Conservation (phyloP, 2,888 invertebrate genomes). For the Diachrysia chrysitis region DNA sequence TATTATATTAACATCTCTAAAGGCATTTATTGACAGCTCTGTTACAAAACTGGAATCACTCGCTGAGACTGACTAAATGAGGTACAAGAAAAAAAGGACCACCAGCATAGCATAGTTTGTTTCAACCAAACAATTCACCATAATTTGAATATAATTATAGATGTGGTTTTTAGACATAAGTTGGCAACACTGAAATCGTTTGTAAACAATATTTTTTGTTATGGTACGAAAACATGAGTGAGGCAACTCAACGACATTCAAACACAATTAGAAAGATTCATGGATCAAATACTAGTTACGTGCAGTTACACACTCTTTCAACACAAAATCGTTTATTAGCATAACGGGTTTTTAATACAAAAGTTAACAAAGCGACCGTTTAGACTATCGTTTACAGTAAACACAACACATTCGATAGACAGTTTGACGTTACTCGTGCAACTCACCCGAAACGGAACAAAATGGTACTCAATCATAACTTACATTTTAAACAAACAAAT, state of each 20-base stretch:
- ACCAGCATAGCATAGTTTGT: slow-evolving; percentile 16
- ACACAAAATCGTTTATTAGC: not conserved
- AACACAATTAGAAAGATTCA: not conserved
- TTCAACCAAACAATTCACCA: slow-evolving; percentile 48
- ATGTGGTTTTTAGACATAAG: not conserved
- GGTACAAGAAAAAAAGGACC: not conserved
- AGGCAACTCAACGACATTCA: slow-evolving; percentile 20
- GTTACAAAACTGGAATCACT: not conserved
- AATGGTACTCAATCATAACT: not conserved
- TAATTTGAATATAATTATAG: slow-evolving; percentile 42
- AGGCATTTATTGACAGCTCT: not conserved
- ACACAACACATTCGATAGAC: slow-evolving; percentile 1
- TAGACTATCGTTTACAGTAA: slow-evolving; percentile 1
- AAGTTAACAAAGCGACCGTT: slow-evolving; percentile 1
- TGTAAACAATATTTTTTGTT: slow-evolving; percentile 37
- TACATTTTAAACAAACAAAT: not conserved
- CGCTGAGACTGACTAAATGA: not conserved
- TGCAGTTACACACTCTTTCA: not conserved
- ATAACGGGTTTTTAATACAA: slow-evolving; percentile 3
- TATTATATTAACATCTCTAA: not conserved
- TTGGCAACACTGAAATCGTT: slow-evolving; percentile 30
- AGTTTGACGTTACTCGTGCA: not conserved
- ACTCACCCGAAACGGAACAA: slow-evolving; percentile 1
- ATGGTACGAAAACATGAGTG: slow-evolving; percentile 14
- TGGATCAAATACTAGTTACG: slow-evolving; percentile 2